Evolutionary conservation across 1,140 invertebrate genomes (phyloP).

Genomic region (Nephila pilipes): DNA sequence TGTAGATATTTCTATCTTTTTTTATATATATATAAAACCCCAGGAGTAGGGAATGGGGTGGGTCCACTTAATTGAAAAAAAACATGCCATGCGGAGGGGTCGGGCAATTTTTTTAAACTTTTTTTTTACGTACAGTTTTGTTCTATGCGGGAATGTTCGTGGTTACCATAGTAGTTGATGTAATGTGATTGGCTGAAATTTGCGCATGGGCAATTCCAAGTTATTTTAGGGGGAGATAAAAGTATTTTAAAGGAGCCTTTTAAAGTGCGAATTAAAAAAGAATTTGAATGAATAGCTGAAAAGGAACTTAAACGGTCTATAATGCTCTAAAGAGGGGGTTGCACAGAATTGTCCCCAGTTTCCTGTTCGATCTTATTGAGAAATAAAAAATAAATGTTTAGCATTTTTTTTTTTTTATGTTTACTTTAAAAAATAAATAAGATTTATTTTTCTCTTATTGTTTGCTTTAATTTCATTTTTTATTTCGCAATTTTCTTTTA

Average conservation of each 20-base stretch:
- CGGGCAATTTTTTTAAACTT: too few species aligned
- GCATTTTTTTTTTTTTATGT: too few species aligned
- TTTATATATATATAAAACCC: not conserved
- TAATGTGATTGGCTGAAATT: conserved; percentile 53
- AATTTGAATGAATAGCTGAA: not conserved
- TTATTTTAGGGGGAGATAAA: conserved; percentile 43
- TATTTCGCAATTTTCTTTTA: too few species aligned
- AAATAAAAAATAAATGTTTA: too few species aligned
- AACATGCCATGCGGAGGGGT: conserved; percentile 20
- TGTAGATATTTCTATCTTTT: conserved; percentile 68
- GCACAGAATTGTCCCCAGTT: not conserved
- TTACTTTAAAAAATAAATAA: not conserved
- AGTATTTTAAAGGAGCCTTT: conserved; percentile 27
- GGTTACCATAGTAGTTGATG: conserved; percentile 1
- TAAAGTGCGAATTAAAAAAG: conserved; percentile 43
- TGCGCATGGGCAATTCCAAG: conserved; percentile 41
- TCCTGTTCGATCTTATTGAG: not conserved
- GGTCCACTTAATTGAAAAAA: conserved; percentile 61
- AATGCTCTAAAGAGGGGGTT: not conserved
- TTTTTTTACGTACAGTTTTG: not conserved
- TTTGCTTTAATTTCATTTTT: too few species aligned
- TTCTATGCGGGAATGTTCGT: not conserved
- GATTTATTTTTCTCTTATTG: not conserved
- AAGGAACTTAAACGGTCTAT: conserved; percentile 5
- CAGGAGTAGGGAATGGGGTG: not conserved